phyloP scores from a whole-genome alignment of 2,888 invertebrate genomes.

The Melieria crassipennis region DNA sequence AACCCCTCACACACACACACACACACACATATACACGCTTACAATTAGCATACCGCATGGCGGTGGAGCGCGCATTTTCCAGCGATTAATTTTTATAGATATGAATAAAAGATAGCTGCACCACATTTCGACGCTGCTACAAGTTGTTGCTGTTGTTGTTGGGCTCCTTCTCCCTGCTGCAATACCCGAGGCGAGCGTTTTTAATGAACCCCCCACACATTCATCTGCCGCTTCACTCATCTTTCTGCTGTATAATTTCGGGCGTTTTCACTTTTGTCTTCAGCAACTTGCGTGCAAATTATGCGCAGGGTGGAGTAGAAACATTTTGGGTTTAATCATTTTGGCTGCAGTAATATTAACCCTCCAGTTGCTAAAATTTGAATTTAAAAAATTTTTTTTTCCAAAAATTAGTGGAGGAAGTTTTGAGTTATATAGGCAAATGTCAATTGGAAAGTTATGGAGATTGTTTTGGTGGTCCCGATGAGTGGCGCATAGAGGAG shows the following conservation, averaged over 20 bases:
- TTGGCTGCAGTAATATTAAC: too few relatives aligned
- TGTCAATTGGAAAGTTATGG: too few relatives aligned
- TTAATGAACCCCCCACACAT: constrained; percentile 17
- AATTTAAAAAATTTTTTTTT: too few relatives aligned
- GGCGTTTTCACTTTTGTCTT: constrained; percentile 27
- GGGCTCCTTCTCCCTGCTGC: too few relatives aligned
- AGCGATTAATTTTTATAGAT: constrained; percentile 52
- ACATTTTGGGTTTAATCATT: too few relatives aligned
- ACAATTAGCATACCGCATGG: constrained; percentile 27
- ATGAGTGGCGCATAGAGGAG: too few relatives aligned
- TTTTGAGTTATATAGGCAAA: too few relatives aligned
- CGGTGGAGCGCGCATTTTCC: constrained; percentile 47
- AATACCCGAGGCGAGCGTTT: constrained; percentile 5
- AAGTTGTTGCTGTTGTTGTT: not conserved
- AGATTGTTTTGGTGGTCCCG: too few relatives aligned
- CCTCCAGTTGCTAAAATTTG: too few relatives aligned
- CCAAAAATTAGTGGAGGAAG: too few relatives aligned
- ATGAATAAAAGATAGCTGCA: constrained; percentile 37
- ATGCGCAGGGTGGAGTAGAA: too few relatives aligned
- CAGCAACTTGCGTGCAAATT: not conserved
- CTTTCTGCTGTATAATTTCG: constrained; percentile 26
- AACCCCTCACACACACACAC: constrained; percentile 1
- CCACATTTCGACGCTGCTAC: not conserved
- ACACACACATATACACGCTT: not conserved
- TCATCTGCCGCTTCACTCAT: constrained; percentile 7